A percentile compares a stretch with the other conserved stretches of the same genome.
phyloP scores from a whole-genome alignment of 2,888 invertebrate species.

The Drosophila stalkeri region DNA sequence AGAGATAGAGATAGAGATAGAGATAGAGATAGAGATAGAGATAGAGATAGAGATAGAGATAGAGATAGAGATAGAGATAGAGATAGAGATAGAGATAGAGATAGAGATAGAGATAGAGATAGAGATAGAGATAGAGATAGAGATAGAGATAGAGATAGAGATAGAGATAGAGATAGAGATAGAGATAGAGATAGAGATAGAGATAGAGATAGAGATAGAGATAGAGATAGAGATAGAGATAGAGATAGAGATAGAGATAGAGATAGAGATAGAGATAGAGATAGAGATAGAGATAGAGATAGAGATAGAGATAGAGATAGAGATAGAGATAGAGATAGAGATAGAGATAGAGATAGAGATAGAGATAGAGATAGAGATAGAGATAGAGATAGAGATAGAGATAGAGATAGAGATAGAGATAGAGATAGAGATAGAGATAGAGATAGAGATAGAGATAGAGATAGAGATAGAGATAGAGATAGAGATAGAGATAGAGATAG shows the following conservation, averaged over 20 bases:
- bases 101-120: neutral
- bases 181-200: neutral
- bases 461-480: neutral
- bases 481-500: neutral
- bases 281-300: too few species aligned
- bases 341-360: neutral
- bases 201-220: neutral
- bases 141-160: neutral
- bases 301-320: neutral
- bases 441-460: neutral
- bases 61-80: neutral
- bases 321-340: neutral
- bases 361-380: neutral
- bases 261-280: constrained; percentile 1
- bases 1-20: too few species aligned
- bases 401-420: neutral
- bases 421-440: neutral
- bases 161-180: neutral
- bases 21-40: too few species aligned
- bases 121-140: neutral
- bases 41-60: too few species aligned
- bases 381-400: neutral
- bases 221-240: neutral
- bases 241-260: neutral
- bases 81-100: neutral